Evolutionary conservation across 2,888 invertebrate species (phyloP), one percentile per base, ranked within the genome.

Genomic region (Lymantria dispar): DNA sequence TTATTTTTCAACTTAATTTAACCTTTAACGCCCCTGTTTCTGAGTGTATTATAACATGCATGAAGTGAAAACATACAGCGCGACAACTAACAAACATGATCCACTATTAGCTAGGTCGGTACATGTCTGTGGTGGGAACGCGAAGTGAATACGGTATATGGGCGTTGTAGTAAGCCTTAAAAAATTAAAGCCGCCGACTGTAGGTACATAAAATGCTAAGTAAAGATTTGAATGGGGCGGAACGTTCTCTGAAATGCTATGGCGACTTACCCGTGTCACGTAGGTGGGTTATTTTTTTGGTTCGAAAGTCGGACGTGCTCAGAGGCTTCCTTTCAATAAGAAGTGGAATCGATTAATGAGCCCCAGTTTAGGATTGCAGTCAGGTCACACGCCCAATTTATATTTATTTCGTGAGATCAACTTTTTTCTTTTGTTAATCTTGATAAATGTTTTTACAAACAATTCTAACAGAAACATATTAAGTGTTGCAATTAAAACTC

Each of bases 141-240:
- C 80, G 85, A 74, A 67, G 70, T 83, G 88, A 87, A 89, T 87
- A 84, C 78, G 64, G 72, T 78, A 85, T 81, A 84, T 81, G 80
- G 76, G 78, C 78, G 82, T 80, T 80, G 76, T 80, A 81, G 81
- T 77, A 68, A 78, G 74, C 72, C 82, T 87, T 83, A 83, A 88
- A 22, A 76, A 88, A 86, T 83, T 85, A 83, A 87, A 85, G 78
- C 72, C 74, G 76, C 74, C 75, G 78, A 69, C 80, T 75, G 68
- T n/a, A n/a, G n/a, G n/a, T 77, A 83, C 81, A 83, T 78, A 81
- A 84, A 85, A 88, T 87, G 80, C 82, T 83, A 83, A 88, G 80
- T 84, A 80, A 85, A 83, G 83, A 83, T 87, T 86, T 87, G 78
- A 78, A 85, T 82, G 74, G 72, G 64, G 60, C 65, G 72, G 72